Percentiles rank a stretch among this genome's conserved stretches.
Evolutionary conservation across 2,113 vertebrate species (phyloP).

Genomic region (Odontesthes bonariensis): DNA sequence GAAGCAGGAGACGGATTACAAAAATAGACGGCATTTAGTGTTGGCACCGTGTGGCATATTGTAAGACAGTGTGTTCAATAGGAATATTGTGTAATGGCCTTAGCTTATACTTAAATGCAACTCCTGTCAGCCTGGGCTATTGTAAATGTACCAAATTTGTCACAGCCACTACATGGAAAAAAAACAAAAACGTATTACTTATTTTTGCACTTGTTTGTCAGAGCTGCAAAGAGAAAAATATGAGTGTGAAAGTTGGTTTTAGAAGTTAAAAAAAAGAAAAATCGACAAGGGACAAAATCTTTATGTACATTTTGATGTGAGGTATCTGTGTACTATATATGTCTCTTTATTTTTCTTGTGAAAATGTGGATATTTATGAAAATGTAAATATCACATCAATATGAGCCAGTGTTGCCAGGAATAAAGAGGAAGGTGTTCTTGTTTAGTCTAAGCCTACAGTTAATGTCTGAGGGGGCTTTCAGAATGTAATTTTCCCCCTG

Average conservation of each 20-base stretch:
- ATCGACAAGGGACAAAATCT: slow-evolving; percentile 50
- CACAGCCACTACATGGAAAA: slow-evolving; percentile 55
- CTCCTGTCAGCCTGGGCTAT: slow-evolving; percentile 54
- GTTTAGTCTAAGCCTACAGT: slow-evolving; percentile 12
- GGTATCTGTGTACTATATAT: slow-evolving; percentile 79
- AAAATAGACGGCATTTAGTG: slow-evolving; percentile 26
- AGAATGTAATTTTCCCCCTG: slow-evolving; percentile 73
- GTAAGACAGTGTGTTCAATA: slow-evolving; percentile 55
- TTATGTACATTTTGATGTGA: slow-evolving; percentile 80
- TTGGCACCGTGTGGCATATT: slow-evolving; percentile 48
- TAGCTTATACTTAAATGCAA: slow-evolving; percentile 59
- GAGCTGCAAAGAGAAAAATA: slow-evolving; percentile 44
- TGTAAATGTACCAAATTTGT: slow-evolving; percentile 49
- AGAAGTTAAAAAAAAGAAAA: background rate
- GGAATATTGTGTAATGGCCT: slow-evolving; percentile 68
- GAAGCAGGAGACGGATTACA: slow-evolving; percentile 14
- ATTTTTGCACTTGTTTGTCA: slow-evolving; percentile 74
- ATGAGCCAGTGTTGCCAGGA: slow-evolving; percentile 53
- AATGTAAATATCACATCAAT: slow-evolving; percentile 77
- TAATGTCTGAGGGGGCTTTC: slow-evolving; percentile 46
- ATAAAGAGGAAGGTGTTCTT: slow-evolving; percentile 2
- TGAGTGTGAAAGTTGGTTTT: slow-evolving; percentile 34
- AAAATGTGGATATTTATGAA: slow-evolving; percentile 80
- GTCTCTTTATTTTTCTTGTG: slow-evolving; percentile 83
- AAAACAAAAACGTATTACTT: slow-evolving; percentile 61